These are phyloP conservation scores for Trichonephila clavata DNA, from an alignment of 1,140 invertebrate genomes.

Conservation along the genomic window DNA sequence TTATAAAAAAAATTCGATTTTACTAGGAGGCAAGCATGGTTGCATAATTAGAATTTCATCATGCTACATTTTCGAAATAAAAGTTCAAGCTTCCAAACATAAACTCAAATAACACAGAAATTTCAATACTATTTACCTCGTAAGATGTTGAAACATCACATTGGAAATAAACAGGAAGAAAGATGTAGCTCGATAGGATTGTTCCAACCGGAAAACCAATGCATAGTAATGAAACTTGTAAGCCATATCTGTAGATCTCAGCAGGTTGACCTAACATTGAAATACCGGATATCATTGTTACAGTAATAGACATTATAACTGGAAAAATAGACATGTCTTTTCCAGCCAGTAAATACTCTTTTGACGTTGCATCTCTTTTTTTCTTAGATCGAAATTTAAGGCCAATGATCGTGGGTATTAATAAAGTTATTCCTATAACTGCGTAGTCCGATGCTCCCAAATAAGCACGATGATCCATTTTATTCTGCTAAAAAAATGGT, in stretches of 20 bases:
- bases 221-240: neutral
- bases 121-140: neutral
- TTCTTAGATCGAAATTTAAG: neutral
- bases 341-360: slow-evolving; percentile 6
- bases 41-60: too few species aligned
- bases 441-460: neutral
- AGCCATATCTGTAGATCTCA: neutral
- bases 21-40: too few species aligned
- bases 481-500: neutral
- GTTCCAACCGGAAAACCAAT: neutral
- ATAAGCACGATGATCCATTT: neutral
- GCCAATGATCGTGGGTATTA: neutral
- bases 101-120: too few species aligned
- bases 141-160: slow-evolving; percentile 14
- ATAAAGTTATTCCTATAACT: neutral
- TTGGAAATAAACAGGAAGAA: slow-evolving; percentile 12
- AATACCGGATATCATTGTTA: neutral
- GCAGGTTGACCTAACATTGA: neutral
- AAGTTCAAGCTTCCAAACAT: too few species aligned
- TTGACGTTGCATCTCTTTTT: neutral
- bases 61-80: too few species aligned
- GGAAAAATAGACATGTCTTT: slow-evolving; percentile 2
- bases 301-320: slow-evolving; percentile 11
- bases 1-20: too few species aligned
- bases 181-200: neutral